These are phyloP conservation scores for Pagrus major DNA, from an alignment of 2,113 vertebrate genomes.

Conservation along the genomic window DNA sequence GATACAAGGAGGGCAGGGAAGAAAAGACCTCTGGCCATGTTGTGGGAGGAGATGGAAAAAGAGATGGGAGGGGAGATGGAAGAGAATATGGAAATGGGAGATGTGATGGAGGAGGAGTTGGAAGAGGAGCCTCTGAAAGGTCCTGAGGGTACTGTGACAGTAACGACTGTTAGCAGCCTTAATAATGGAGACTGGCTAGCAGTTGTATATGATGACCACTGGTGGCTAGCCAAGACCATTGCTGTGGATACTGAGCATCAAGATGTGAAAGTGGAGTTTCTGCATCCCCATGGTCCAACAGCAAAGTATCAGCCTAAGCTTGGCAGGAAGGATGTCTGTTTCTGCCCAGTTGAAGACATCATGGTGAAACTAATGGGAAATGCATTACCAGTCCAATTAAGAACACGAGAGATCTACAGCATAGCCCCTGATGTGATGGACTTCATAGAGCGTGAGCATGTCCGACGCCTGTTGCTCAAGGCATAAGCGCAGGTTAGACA, in stretches of 20 bases:
- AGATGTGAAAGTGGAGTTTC: background rate
- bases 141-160: background rate
- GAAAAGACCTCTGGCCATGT: background rate
- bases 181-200: background rate
- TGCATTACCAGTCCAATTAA: background rate
- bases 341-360: background rate
- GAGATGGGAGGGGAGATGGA: background rate
- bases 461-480: no score
- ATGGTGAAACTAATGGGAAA: background rate
- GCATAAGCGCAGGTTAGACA: no score
- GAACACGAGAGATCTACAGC: background rate
- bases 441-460: background rate
- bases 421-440: background rate
- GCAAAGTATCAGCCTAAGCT: background rate
- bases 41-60: background rate
- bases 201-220: slow-evolving; percentile 9
- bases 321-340: background rate
- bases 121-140: background rate
- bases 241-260: background rate
- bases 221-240: background rate
- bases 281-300: background rate
- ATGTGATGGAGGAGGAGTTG: background rate
- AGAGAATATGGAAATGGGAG: background rate
- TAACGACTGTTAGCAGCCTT: background rate
- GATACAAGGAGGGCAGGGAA: background rate